These are phyloP conservation scores for Hemiprocne comata DNA, from an alignment of 2,113 vertebrate species.

Conservation along the genomic window DNA sequence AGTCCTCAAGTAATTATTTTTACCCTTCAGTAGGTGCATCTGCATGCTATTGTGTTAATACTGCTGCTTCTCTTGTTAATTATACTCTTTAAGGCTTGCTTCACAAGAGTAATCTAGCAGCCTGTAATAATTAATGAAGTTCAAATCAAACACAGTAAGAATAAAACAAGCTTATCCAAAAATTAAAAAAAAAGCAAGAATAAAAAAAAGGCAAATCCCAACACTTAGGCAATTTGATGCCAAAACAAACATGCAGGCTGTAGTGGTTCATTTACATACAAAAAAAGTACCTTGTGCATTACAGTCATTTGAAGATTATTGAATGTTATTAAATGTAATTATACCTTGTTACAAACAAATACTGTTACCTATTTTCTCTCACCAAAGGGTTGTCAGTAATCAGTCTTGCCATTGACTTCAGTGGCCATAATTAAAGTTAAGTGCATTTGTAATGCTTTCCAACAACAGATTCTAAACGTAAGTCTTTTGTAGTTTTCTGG, in stretches of 20 bases:
- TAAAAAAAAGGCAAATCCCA: background rate
- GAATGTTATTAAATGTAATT: background rate
- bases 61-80: slow-evolving; percentile 64
- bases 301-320: background rate
- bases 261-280: fast-evolving
- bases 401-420: background rate
- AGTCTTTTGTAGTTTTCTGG: background rate
- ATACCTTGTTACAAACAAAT: background rate
- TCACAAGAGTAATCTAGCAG: slow-evolving; percentile 57
- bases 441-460: background rate
- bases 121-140: slow-evolving; percentile 59
- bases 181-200: background rate
- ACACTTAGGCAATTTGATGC: background rate
- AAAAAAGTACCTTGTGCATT: background rate
- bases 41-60: slow-evolving; percentile 57
- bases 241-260: background rate
- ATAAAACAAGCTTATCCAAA: background rate
- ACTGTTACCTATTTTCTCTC: background rate
- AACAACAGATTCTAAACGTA: background rate
- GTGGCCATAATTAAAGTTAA: background rate
- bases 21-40: slow-evolving; percentile 72
- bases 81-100: slow-evolving; percentile 63
- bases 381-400: background rate
- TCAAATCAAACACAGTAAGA: slow-evolving; percentile 36
- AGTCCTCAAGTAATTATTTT: slow-evolving; percentile 72